Percentiles rank a stretch among this genome's conserved stretches.
phyloP scores from a whole-genome alignment of 2,888 invertebrate species.

The Apodemia zela region DNA sequence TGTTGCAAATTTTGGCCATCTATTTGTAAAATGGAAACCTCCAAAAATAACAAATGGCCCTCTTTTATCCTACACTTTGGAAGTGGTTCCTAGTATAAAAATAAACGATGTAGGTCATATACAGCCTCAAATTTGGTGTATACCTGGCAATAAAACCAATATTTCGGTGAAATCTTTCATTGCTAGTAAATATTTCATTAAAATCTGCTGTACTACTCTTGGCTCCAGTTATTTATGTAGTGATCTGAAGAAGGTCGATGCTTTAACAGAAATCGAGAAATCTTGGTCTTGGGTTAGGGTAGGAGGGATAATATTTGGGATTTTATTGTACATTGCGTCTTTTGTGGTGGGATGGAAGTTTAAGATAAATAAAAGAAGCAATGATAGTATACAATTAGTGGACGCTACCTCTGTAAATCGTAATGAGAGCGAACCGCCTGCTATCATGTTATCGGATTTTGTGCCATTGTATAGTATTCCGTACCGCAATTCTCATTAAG shows the following conservation, averaged over 20 bases:
- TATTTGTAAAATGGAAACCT: slow-evolving; percentile 55
- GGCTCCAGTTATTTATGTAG: slow-evolving; percentile 43
- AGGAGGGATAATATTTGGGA: slow-evolving; percentile 47
- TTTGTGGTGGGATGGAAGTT: slow-evolving; percentile 42
- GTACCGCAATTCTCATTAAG: slow-evolving; percentile 32
- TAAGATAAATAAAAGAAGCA: slow-evolving; percentile 31
- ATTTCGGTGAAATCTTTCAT: slow-evolving; percentile 36
- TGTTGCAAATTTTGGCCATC: slow-evolving; percentile 40
- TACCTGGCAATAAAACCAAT: slow-evolving; percentile 39
- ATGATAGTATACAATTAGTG: slow-evolving; percentile 51
- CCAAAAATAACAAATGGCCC: slow-evolving; percentile 59
- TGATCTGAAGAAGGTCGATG: slow-evolving; percentile 33
- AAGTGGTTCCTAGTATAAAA: slow-evolving; percentile 48
- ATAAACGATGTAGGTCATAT: slow-evolving; percentile 38
- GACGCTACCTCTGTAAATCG: slow-evolving; percentile 41
- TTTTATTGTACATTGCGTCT: slow-evolving; percentile 45
- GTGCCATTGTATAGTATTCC: slow-evolving; percentile 39
- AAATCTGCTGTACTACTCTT: slow-evolving; percentile 46
- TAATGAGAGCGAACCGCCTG: slow-evolving; percentile 46
- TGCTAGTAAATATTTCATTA: slow-evolving; percentile 42
- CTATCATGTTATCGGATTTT: slow-evolving; percentile 49
- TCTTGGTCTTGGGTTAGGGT: slow-evolving; percentile 39
- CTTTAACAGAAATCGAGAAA: slow-evolving; percentile 30
- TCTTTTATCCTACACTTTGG: slow-evolving; percentile 58
- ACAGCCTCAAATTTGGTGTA: slow-evolving; percentile 52